Percentiles rank a stretch among this genome's conserved stretches.
Evolutionary conservation across 2,797 vertebrate species (phyloP).

Genomic region (Limnodromus scolopaceus): DNA sequence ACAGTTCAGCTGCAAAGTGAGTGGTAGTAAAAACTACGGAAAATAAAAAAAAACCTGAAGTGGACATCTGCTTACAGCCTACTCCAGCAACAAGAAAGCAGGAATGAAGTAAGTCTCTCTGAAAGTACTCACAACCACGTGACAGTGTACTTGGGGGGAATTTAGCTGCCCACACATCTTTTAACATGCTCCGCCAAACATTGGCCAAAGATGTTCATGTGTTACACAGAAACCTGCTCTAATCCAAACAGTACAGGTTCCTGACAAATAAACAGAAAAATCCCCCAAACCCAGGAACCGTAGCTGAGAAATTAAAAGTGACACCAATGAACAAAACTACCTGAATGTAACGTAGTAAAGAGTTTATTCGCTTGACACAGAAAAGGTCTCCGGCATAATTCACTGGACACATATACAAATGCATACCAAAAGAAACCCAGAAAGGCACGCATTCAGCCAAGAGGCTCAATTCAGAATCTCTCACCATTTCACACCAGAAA

Average conservation of each 20-base stretch:
- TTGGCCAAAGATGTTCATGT: background rate
- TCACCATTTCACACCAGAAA: background rate
- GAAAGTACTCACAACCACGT: background rate
- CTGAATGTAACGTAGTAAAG: background rate
- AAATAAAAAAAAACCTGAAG: background rate
- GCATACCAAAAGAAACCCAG: background rate
- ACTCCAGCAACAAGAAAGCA: background rate
- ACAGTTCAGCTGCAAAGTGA: background rate
- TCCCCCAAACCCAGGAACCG: background rate
- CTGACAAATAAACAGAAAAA: background rate
- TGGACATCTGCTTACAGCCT: background rate
- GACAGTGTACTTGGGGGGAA: background rate
- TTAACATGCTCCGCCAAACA: background rate
- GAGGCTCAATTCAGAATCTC: background rate
- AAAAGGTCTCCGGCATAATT: conserved; percentile 16
- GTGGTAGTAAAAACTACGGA: background rate
- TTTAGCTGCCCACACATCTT: background rate
- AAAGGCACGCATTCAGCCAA: background rate
- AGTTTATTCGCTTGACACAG: conserved; percentile 64
- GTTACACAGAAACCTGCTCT: background rate
- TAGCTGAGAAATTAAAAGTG: background rate
- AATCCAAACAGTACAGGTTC: background rate
- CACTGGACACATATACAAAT: background rate
- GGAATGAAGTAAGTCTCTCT: background rate
- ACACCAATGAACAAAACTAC: background rate